These are phyloP conservation scores for Ethmia dodecea DNA, from an alignment of 2,888 invertebrate genomes.

Conservation along the genomic window DNA sequence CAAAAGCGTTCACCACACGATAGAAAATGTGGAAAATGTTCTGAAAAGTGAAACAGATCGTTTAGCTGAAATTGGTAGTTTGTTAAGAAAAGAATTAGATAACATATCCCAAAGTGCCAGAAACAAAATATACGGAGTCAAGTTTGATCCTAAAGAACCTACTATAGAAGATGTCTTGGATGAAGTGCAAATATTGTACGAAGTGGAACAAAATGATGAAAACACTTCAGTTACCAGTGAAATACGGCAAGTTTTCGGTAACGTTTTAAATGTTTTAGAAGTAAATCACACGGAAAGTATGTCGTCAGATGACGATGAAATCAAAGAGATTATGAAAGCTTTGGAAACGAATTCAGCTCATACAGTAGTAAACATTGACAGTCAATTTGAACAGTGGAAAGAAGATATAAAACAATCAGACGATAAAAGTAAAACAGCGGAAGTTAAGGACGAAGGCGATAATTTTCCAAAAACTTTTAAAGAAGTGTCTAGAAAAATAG, in stretches of 20 bases:
- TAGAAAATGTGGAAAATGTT: slow-evolving; percentile 27
- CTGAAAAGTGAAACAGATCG: slow-evolving; percentile 37
- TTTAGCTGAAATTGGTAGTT: slow-evolving; percentile 34
- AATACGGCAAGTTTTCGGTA: slow-evolving; percentile 36
- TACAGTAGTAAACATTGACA: slow-evolving; percentile 19
- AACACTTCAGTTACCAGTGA: slow-evolving; percentile 34
- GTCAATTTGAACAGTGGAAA: slow-evolving; percentile 28
- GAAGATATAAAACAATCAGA: slow-evolving; percentile 23
- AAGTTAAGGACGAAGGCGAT: background rate
- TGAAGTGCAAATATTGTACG: slow-evolving; percentile 38
- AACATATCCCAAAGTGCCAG: slow-evolving; percentile 38
- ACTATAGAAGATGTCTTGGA: slow-evolving; percentile 35
- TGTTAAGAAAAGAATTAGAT: slow-evolving; percentile 40
- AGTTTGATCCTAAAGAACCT: slow-evolving; percentile 21
- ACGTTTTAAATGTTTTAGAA: slow-evolving; percentile 32
- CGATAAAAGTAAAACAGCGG: no score
- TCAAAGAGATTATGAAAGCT: slow-evolving; percentile 28
- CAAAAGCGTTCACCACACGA: slow-evolving; percentile 22
- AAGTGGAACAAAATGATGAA: slow-evolving; percentile 32
- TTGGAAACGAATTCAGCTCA: slow-evolving; percentile 17
- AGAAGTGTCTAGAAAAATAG: slow-evolving; percentile 15
- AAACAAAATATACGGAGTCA: background rate
- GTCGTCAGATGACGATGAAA: slow-evolving; percentile 28
- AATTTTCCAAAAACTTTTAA: slow-evolving; percentile 16
- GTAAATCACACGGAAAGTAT: slow-evolving; percentile 15